Evolutionary conservation across 2,888 invertebrate genomes (phyloP).

Genomic region (Tromatobia lineatoria): DNA sequence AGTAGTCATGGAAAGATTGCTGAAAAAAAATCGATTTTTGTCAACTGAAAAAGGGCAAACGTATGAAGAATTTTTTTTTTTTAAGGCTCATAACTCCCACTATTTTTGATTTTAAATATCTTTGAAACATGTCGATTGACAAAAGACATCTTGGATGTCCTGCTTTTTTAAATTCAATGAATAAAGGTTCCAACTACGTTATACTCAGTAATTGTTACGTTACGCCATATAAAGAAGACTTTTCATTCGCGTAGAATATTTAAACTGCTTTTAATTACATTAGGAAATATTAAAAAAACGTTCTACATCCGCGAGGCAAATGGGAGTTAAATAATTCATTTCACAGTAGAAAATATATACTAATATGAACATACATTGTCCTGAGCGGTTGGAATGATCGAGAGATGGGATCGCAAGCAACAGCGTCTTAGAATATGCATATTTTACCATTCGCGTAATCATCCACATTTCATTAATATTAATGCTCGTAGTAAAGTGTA

Average conservation of each 20-base stretch:
- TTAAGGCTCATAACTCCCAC: not conserved
- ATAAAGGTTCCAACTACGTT: not conserved
- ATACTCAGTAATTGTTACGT: not conserved
- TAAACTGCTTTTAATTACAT: slow-evolving; percentile 17
- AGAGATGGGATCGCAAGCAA: slow-evolving; percentile 12
- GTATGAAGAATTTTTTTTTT: not conserved
- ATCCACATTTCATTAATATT: slow-evolving; percentile 28
- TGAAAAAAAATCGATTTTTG: not conserved
- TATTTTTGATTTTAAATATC: not conserved
- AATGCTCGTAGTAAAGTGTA: slow-evolving; percentile 45
- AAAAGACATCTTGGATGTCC: not conserved
- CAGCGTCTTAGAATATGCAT: slow-evolving; percentile 2
- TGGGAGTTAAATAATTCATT: slow-evolving; percentile 57
- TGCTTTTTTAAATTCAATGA: not conserved
- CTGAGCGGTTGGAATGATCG: not conserved
- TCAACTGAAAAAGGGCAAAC: not conserved
- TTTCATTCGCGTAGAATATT: slow-evolving; percentile 1
- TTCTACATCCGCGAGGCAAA: slow-evolving; percentile 35
- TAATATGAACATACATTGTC: slow-evolving; percentile 22
- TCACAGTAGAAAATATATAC: slow-evolving; percentile 12
- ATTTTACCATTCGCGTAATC: slow-evolving; percentile 27
- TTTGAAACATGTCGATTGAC: not conserved
- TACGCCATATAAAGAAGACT: not conserved
- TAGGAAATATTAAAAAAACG: slow-evolving; percentile 31
- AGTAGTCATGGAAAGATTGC: not conserved